These are phyloP conservation scores for Xestoiulus laeticollis DNA, from an alignment of 2,888 invertebrate genomes.

Conservation along the genomic window DNA sequence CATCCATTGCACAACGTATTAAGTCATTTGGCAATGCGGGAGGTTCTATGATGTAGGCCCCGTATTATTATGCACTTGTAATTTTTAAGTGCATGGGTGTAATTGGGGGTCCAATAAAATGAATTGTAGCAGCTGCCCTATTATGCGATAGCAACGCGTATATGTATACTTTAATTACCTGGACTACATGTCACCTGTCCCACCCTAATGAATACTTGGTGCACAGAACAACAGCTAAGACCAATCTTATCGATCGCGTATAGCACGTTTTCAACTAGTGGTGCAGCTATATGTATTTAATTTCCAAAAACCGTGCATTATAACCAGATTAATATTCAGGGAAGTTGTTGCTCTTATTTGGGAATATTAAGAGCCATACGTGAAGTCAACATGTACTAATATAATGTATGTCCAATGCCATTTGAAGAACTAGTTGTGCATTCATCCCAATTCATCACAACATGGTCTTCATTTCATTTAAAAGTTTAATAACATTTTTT, in stretches of 20 bases:
- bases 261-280: not conserved
- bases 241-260: not conserved
- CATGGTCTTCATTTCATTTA: too few relatives aligned
- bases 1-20: not conserved
- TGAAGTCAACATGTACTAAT: too few relatives aligned
- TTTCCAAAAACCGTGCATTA: not conserved
- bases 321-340: not conserved
- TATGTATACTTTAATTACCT: not conserved
- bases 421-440: too few relatives aligned
- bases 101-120: not conserved
- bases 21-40: not conserved
- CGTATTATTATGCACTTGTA: not conserved
- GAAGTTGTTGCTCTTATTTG: not conserved
- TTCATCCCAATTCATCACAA: too few relatives aligned
- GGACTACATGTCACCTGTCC: not conserved
- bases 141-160: not conserved
- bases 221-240: not conserved
- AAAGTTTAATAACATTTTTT: too few relatives aligned
- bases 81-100: constrained; percentile 8
- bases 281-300: not conserved
- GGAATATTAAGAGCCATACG: not conserved
- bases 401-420: too few relatives aligned
- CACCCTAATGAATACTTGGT: not conserved
- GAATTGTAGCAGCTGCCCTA: not conserved
- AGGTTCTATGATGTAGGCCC: not conserved